Conservation (phyloP, 2,888 invertebrate genomes). For the Petrophora chlorosata region DNA sequence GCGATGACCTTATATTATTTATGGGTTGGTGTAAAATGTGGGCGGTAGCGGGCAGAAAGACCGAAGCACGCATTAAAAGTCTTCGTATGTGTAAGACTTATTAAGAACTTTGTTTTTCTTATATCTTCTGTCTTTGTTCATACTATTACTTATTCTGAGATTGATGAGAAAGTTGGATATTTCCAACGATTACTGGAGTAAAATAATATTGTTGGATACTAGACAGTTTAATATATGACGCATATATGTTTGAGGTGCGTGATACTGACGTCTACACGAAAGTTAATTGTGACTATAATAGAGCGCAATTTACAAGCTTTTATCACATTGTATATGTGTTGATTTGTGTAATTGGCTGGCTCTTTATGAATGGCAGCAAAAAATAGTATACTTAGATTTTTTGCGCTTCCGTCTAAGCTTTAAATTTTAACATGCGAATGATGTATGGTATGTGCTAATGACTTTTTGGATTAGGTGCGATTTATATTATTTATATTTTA, state of each 20-base stretch:
- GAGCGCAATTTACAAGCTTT: conserved; percentile 14
- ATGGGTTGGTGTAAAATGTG: conserved; percentile 50
- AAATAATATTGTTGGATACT: no score
- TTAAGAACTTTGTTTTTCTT: no score
- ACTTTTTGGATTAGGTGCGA: no score
- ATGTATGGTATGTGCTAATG: no score
- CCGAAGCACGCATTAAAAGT: background rate
- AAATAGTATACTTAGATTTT: background rate
- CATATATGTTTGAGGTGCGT: no score
- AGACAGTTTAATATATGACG: no score
- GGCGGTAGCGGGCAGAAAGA: conserved; percentile 43
- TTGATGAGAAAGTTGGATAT: no score
- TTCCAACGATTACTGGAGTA: no score
- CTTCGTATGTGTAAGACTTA: background rate
- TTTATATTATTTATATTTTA: no score
- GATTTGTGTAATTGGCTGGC: conserved; percentile 2
- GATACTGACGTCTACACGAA: conserved; percentile 3
- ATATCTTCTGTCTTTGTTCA: no score
- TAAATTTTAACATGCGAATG: no score
- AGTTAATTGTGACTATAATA: conserved; percentile 9
- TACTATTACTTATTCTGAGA: no score
- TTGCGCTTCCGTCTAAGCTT: conserved; percentile 1
- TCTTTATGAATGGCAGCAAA: background rate
- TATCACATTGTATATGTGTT: background rate
- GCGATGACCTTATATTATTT: conserved; percentile 80